These are phyloP conservation scores for Apotomis turbidana DNA, from an alignment of 2,888 invertebrate species.

Conservation along the genomic window DNA sequence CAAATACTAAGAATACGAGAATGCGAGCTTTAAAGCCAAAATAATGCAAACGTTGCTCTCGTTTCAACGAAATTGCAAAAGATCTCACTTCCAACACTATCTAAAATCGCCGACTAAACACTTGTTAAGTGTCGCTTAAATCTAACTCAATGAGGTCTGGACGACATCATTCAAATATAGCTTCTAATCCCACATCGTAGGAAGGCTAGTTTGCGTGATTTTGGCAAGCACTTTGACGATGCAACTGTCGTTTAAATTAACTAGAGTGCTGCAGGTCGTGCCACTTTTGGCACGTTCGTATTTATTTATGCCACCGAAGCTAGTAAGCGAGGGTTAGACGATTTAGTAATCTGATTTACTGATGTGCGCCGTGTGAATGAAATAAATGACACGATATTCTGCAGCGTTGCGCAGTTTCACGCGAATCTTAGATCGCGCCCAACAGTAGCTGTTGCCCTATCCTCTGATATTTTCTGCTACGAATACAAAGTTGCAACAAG, in stretches of 20 bases:
- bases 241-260: constrained; percentile 56
- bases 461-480: neutral
- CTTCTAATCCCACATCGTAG: constrained; percentile 6
- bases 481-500: neutral
- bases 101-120: constrained; percentile 23
- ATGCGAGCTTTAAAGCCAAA: constrained; percentile 2
- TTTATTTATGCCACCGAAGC: constrained; percentile 69
- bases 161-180: constrained; percentile 1
- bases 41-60: constrained; percentile 16
- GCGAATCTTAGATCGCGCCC: constrained; percentile 1
- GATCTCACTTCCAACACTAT: constrained; percentile 16
- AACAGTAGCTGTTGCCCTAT: neutral
- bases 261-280: constrained; percentile 66
- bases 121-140: constrained; percentile 32
- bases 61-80: constrained; percentile 16
- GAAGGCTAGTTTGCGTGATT: constrained; percentile 30
- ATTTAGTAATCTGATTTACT: constrained; percentile 77
- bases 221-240: constrained; percentile 39
- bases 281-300: constrained; percentile 71
- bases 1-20: too few species aligned
- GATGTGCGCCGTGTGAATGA: constrained; percentile 54
- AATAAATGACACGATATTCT: constrained; percentile 50
- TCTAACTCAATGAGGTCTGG: constrained; percentile 11
- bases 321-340: constrained; percentile 62
- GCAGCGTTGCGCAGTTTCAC: constrained; percentile 45